Conservation (phyloP, 2,113 vertebrate genomes). For the Actenoides hombroni region DNA sequence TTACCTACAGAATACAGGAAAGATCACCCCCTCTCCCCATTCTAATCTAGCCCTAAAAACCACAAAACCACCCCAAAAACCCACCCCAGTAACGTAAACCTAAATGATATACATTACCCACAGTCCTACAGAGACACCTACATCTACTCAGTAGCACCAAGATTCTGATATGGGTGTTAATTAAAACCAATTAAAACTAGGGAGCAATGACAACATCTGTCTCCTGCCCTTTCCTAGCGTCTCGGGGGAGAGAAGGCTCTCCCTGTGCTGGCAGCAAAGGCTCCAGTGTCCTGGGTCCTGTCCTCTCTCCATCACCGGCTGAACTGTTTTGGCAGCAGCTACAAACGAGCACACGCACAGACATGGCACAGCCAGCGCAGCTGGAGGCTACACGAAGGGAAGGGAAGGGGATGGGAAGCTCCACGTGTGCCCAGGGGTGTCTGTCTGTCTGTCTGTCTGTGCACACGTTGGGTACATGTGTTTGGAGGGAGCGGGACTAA, state of each 20-base stretch:
- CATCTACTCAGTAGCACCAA: slow-evolving; percentile 73
- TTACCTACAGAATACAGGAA: slow-evolving; percentile 68
- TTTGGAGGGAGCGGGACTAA: not conserved
- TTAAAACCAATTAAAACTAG: slow-evolving; percentile 60
- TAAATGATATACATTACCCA: slow-evolving; percentile 55
- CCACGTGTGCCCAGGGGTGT: accelerated
- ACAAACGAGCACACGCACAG: not conserved
- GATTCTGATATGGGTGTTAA: slow-evolving; percentile 61
- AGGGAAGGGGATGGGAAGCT: not conserved
- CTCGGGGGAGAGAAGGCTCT: not conserved
- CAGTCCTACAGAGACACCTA: slow-evolving; percentile 59
- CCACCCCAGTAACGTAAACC: slow-evolving; percentile 26
- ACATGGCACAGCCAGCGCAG: not conserved
- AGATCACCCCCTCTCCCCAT: slow-evolving; percentile 1
- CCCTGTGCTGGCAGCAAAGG: not conserved
- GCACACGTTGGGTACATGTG: not conserved
- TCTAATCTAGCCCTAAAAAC: slow-evolving; percentile 20
- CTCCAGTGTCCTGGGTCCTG: not conserved
- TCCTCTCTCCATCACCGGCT: not conserved
- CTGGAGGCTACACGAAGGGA: not conserved
- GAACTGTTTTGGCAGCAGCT: not conserved
- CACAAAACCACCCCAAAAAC: not conserved
- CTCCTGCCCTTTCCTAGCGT: not conserved
- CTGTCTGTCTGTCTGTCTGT: not conserved
- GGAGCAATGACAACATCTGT: slow-evolving; percentile 15